Base-by-base conservation (phyloP, 1,140 invertebrate genomes). In the Belonocnema kinseyi region DNA sequence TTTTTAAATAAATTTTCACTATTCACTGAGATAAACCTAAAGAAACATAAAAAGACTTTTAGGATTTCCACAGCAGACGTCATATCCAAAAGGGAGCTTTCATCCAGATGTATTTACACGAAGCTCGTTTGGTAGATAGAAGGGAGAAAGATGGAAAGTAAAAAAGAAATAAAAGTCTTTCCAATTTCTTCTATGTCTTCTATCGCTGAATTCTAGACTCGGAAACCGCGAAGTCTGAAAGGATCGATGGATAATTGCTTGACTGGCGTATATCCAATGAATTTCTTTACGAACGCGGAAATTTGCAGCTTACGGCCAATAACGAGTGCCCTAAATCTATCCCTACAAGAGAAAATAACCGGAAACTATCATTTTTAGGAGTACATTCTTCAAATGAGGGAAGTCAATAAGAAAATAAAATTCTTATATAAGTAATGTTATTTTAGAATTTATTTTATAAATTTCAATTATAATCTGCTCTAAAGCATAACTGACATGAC, bases 141-240 rank as follows among this genome's bases (percentile, higher is more conserved):
- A 66, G 58, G 21, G 40, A 66, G 58, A 66, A 66, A 26, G 61
- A 66, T 66, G 40, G 26, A 6, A 11, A 33, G 61, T n/a, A 46
- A 40, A n/a, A 40, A 8, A 10, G n/a, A 66, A 66, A 14, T 10
- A 40, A 66, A n/a, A 66, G 61, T 8, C 33, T 40, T 40, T 66
- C 26, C 26, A 40, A 66, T 66, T 66, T 66, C 61, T 66, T 66
- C 13, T 16, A 66, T 66, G 61, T 66, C 61, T 66, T 66, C 33
- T 33, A 13, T 16, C 16, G 61, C 61, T 66, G 21, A 66, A 66
- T 66, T 46, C 61, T 33, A 66, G 61, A 40, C 61, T 66, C 61
- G 61, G 61, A 66, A 66, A 66, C 61, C 61, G 61, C 61, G 61
- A 66, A 40, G 61, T 66, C 58, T 66, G 58, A 66, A 66, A 26